These are phyloP conservation scores for Mesocricetus auratus DNA, from an alignment of 2,113 vertebrate genomes.

Conservation along the genomic window DNA sequence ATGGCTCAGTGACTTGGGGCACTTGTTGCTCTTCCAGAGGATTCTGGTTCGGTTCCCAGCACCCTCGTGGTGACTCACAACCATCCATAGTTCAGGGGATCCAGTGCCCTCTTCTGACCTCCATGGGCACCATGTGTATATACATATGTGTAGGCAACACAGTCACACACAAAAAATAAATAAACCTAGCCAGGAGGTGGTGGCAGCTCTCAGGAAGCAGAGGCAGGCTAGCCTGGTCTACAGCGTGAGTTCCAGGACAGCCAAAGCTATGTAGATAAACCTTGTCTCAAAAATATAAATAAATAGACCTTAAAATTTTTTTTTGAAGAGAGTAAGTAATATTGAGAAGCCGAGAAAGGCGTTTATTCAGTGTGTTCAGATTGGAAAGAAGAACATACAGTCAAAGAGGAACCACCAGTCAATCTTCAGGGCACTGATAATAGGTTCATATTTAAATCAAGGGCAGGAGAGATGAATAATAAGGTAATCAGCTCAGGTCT, in stretches of 20 bases:
- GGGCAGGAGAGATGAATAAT: not conserved
- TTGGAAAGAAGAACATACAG: not conserved
- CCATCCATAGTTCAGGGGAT: not conserved
- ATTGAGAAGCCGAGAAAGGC: not conserved
- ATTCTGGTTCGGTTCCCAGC: not conserved
- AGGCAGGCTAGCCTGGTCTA: not conserved
- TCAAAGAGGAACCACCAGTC: too few relatives aligned
- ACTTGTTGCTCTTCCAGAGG: not conserved
- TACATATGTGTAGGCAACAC: not conserved
- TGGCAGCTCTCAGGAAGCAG: not conserved
- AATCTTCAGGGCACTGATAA: not conserved
- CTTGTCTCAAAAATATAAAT: not conserved
- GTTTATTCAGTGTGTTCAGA: not conserved
- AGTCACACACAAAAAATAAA: not conserved
- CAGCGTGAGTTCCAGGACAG: not conserved
- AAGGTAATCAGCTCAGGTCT: not conserved
- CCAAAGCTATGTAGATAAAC: not conserved
- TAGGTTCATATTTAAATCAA: not conserved
- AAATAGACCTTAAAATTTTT: not conserved
- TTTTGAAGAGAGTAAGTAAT: not conserved
- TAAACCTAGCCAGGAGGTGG: not conserved
- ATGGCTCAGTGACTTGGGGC: not conserved
- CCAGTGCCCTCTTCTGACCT: not conserved
- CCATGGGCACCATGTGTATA: not conserved
- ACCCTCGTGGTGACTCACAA: not conserved